Percentiles rank a stretch among this genome's conserved stretches.
These are phyloP conservation scores for Dasyurus viverrinus DNA, from an alignment of 2,113 vertebrate species.

Conservation along the genomic window DNA sequence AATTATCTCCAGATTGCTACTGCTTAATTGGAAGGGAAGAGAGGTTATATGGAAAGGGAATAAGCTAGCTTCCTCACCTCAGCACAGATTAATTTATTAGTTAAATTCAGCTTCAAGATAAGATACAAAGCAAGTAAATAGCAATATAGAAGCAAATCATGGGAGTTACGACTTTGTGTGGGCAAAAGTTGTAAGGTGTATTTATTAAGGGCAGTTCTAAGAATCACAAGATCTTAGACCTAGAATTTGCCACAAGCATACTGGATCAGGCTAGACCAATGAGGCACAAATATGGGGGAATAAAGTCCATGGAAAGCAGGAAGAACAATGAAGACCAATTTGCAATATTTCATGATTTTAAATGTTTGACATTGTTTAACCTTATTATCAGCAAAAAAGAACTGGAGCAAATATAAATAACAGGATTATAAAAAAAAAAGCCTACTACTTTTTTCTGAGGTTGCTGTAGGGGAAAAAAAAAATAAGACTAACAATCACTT, in stretches of 20 bases:
- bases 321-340: slow-evolving; percentile 21
- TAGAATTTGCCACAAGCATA: not conserved
- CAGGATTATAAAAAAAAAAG: slow-evolving; percentile 7
- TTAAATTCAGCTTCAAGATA: not conserved
- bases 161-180: not conserved
- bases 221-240: not conserved
- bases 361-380: not conserved
- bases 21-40: not conserved
- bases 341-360: slow-evolving; percentile 37
- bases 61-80: not conserved
- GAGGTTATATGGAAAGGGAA: not conserved
- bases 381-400: slow-evolving; percentile 11
- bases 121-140: not conserved
- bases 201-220: not conserved
- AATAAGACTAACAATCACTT: slow-evolving; percentile 21
- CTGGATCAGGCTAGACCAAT: not conserved
- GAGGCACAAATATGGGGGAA: not conserved
- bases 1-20: not conserved
- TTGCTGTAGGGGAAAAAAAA: not conserved
- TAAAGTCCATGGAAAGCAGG: slow-evolving; percentile 1
- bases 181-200: not conserved
- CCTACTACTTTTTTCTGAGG: not conserved
- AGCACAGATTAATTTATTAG: not conserved
- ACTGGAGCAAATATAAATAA: slow-evolving; percentile 10
- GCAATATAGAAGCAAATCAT: not conserved